Evolutionary conservation across 2,113 vertebrate species (phyloP), one percentile per base, ranked within the genome.

Genomic region (Notarius lentiginosus): DNA sequence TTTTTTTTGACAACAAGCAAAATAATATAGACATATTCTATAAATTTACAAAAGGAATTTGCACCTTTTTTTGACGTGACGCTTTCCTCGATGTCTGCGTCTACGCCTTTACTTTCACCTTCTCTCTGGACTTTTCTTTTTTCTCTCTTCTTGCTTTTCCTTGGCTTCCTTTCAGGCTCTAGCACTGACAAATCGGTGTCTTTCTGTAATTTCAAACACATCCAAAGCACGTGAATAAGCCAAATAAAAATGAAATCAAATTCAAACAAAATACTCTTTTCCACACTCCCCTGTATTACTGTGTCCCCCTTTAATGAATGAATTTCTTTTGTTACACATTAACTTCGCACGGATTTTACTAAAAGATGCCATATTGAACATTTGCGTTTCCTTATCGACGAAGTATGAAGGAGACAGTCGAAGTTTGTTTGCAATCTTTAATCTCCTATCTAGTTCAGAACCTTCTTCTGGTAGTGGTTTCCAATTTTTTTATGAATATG

Each of bases 41-140:
- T 5, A 47, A 73, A 49, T 61, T 7, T 56, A 84, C 0, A 24
- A 24, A 14, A 12, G 27, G 9, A 65, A 60, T 51, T 47, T 81
- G 87, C 88, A 97, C 97, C 96, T 95, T 95, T 97, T 90, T 94
- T 91, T 30, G 87, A 93, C 76, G 89, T 88, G 63, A 95, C 87
- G 11, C 66, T 18, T 1, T 92, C 86, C 85, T 94, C 92, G 7
- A 96, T 93, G 72, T 96, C 91, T 82, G 90, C 92, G 73, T 95
- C 91, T 87, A 91, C 93, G 77, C 94, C 93, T 0, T 92, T 91
- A 7, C 88, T 92, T 72, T 92, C 92, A 61, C 91, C 85, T 5
- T 89, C 79, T 55, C 47, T 91, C 51, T 89, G 90, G 76, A 93
- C 94, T 89, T 88, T 95, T 14, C 93, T 94, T 90, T 95, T 96